Base-by-base conservation (phyloP, 64 coral and sea anemone species). In the Montipora efflorescens region DNA sequence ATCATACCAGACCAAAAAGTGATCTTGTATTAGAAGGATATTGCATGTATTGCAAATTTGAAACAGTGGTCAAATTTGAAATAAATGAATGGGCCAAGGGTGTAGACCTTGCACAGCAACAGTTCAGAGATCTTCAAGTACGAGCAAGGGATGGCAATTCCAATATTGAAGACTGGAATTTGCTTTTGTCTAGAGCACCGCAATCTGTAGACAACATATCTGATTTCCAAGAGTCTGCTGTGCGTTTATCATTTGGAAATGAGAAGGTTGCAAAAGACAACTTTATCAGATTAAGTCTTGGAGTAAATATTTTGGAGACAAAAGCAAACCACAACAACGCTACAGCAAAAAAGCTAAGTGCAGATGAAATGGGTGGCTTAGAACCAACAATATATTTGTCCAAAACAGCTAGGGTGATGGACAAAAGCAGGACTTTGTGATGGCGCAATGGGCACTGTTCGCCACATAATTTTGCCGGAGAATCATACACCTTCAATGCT, bases 361-460 rank as follows among this genome's bases (percentile, higher is more conserved):
- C 78, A 58, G 84, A 94, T 62, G 85, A 94, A n/a, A 88, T 94
- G 92, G 92, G 92, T 8, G 85, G 92, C 3, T 58, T 88, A 80
- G 61, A 94, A 82, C 85, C 85, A 94, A 89, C 58, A 77, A n/a
- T 89, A 52, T 73, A 77, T 76, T 55, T 89, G 11, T 19, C 66
- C 51, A 78, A 46, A 62, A 75, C 22, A 74, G 87, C 72, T 75
- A 58, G 76, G 57, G 74, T 89, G 9, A 89, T 78, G 74, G 87
- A 58, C 87, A 28, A 52, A n/a, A 59, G 87, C 28, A 53, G 87
- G 87, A 58, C 55, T 58, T 49, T 89, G 87, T 20, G 76, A 89
- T 89, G 87, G 87, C 0, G 8, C 87, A 77, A 75, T 89, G 45
- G 87, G 87, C 46, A 87, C 69, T 67, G 84, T 87, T 22, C 9